Base-by-base conservation (phyloP, 2,888 invertebrate species). In the Drosophila acutilabella region DNA sequence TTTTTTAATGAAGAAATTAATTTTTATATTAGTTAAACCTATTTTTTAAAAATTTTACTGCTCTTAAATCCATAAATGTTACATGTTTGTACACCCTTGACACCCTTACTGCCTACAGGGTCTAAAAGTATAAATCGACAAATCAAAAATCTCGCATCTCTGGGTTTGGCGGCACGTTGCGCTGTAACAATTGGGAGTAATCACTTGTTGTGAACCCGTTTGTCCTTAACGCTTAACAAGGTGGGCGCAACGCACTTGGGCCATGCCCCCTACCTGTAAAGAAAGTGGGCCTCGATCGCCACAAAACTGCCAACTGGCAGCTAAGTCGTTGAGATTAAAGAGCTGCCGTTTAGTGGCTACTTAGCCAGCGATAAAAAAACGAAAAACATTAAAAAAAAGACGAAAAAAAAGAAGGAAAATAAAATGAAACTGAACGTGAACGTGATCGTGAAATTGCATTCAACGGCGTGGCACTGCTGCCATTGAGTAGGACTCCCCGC, bases 301-400 rank as follows among this genome's bases (percentile, higher is more conserved):
- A 18, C 16, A 18, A 2, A 50, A 50, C 50, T 50, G 50, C 38
- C 3, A 38, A 47, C 61, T 64, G 65, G 52, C 58, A 66, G 80
- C 82, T 77, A 83, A 77, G 71, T 83, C 80, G 86, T 85, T 85
- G 76, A 85, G 85, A 87, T 89, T 85, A 85, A 89, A 89, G 88
- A 87, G 89, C 84, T 85, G 89, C 89, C 89, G 89, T 85, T 85
- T 85, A 85, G 85, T 89, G 89, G 81, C 85, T 89, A 89, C 89
- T 85, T 85, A 85, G 75, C 65, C 86, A 64, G 80, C 82, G 88
- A 83, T 88, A 88, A 88, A 88, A 79, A 14, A 3, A 2, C 0
- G 23, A 14, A 36, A 45, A 16, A 13, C 14, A 30, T 5, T 10
- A 33, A 13, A 33, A 48, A 48, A 44, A 44, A 4, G 33, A 33